Conservation (phyloP, 2,113 vertebrate species). For the Nyctereutes procyonoides region DNA sequence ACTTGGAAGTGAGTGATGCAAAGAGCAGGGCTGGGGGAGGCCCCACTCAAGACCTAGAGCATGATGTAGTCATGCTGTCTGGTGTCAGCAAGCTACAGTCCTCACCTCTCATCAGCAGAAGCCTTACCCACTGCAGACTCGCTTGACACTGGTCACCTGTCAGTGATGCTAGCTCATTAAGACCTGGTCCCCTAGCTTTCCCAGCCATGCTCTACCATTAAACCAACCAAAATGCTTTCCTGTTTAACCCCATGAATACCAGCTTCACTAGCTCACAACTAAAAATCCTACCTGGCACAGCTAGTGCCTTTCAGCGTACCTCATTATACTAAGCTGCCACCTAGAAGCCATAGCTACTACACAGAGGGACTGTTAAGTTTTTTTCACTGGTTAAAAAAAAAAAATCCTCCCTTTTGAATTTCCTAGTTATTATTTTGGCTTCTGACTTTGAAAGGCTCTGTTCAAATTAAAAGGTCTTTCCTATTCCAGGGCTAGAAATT, state of each 20-base stretch:
- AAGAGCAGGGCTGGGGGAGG: neutral
- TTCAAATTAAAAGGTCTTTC: constrained; percentile 11
- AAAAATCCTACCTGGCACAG: neutral
- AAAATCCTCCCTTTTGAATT: constrained; percentile 40
- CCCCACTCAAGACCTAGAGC: neutral
- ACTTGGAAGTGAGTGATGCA: neutral
- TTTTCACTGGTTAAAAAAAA: constrained; percentile 44
- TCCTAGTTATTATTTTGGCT: constrained; percentile 24
- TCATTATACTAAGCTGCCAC: constrained; percentile 51
- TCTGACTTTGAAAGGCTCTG: constrained; percentile 43
- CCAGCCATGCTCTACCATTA: neutral
- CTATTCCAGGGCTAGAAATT: neutral
- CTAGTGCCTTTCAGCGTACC: constrained; percentile 46
- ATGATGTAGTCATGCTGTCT: neutral
- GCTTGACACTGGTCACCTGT: neutral
- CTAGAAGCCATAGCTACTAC: constrained; percentile 41
- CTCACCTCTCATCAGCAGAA: neutral
- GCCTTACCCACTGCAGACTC: neutral
- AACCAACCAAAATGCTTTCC: neutral
- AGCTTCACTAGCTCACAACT: neutral
- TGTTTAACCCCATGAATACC: neutral
- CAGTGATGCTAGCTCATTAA: neutral
- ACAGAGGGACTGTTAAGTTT: constrained; percentile 55
- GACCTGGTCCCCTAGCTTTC: neutral
- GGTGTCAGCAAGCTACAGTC: neutral